Conservation (phyloP, 1,140 invertebrate genomes). For the Pseudomyrmex gracilis region DNA sequence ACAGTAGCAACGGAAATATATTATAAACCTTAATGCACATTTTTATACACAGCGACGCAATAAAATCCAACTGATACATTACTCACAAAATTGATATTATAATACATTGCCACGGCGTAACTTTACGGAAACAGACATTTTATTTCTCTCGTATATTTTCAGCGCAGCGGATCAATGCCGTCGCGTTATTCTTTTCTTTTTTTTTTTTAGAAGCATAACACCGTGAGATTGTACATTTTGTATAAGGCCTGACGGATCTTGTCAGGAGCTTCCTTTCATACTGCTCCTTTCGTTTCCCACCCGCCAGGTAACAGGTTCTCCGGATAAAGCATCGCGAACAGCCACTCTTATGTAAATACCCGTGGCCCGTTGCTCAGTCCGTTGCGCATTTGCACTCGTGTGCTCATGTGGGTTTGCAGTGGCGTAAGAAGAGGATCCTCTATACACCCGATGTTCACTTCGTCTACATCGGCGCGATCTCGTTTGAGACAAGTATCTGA, state of each 20-base stretch:
- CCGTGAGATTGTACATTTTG: slow-evolving; percentile 42
- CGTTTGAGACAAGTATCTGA: slow-evolving; percentile 44
- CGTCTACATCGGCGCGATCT: neutral
- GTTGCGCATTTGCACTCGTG: slow-evolving; percentile 6
- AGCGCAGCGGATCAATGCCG: neutral
- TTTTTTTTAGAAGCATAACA: slow-evolving; percentile 10
- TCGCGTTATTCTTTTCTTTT: neutral
- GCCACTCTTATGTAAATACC: slow-evolving; percentile 57
- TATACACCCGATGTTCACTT: neutral
- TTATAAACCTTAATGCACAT: slow-evolving; percentile 29
- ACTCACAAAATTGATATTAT: slow-evolving; percentile 3
- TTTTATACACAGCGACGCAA: too few species aligned
- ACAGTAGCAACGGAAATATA: slow-evolving; percentile 9
- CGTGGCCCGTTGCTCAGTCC: slow-evolving; percentile 28
- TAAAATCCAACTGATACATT: neutral
- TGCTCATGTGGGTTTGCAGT: slow-evolving; percentile 23
- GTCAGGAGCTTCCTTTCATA: slow-evolving; percentile 39
- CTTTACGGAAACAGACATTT: neutral
- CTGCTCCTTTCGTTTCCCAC: slow-evolving; percentile 7
- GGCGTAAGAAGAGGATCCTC: slow-evolving; percentile 14
- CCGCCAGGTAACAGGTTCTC: slow-evolving; percentile 47
- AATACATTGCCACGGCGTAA: neutral
- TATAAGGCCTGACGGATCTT: slow-evolving; percentile 51
- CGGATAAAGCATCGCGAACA: slow-evolving; percentile 49
- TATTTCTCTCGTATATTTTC: neutral